phyloP scores from a whole-genome alignment of 1,140 invertebrate species.

The Neodiprion fabricii region DNA sequence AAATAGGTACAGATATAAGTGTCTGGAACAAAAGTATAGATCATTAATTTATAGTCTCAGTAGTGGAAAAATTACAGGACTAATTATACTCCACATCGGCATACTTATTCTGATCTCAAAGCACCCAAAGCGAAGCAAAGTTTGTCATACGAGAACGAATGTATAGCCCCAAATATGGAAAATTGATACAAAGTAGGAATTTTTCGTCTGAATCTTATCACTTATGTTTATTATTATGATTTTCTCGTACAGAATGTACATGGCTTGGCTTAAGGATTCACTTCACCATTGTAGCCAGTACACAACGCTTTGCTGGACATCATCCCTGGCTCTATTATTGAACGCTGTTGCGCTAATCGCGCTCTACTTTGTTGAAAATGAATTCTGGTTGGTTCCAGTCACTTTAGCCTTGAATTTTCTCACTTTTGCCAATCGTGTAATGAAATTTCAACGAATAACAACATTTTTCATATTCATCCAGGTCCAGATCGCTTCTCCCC shows the following conservation, averaged over 20 bases:
- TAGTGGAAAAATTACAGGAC: conserved; percentile 23
- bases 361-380: conserved; percentile 50
- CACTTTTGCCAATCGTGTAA: neutral
- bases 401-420: conserved; percentile 27
- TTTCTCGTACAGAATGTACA: conserved; percentile 53
- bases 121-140: neutral
- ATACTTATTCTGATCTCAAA: neutral
- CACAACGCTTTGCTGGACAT: conserved; percentile 73
- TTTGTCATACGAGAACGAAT: neutral
- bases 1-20: conserved; percentile 46
- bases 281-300: conserved; percentile 68
- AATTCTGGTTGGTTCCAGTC: conserved; percentile 44
- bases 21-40: conserved; percentile 18
- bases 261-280: conserved; percentile 63
- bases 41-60: conserved; percentile 23
- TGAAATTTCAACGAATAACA: conserved; percentile 15
- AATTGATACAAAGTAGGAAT: too few relatives aligned
- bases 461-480: conserved; percentile 34
- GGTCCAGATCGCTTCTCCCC: conserved; percentile 54
- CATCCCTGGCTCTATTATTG: conserved; percentile 62
- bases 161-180: too few relatives aligned
- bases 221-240: conserved; percentile 6
- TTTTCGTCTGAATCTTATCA: conserved; percentile 33
- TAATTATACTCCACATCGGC: conserved; percentile 12
- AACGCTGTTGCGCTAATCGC: conserved; percentile 56